Percentiles rank a stretch among this genome's conserved stretches.
Conservation (phyloP, 2,797 vertebrate species). For the Poecilia picta region DNA sequence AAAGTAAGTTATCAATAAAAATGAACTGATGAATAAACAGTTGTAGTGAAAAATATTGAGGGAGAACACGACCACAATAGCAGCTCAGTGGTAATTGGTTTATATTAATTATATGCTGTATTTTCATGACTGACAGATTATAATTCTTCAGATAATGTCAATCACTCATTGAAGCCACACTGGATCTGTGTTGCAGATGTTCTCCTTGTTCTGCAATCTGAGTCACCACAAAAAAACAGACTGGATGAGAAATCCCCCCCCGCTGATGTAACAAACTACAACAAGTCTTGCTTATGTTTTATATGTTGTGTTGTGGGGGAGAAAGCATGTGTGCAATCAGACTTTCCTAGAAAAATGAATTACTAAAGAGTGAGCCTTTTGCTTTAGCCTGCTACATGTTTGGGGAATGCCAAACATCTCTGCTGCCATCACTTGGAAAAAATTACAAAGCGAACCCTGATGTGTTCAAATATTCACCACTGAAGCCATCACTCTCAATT, state of each 20-base stretch:
- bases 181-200: constrained; percentile 3
- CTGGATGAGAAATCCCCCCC: neutral
- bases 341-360: constrained; percentile 3
- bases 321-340: neutral
- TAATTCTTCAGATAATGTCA: constrained; percentile 20
- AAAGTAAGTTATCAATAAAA: neutral
- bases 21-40: neutral
- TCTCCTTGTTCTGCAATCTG: constrained; percentile 12
- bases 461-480: constrained; percentile 23
- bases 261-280: constrained; percentile 6
- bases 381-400: constrained; percentile 19
- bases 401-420: constrained; percentile 14
- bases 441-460: constrained; percentile 13
- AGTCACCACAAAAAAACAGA: constrained; percentile 14
- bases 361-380: constrained; percentile 15
- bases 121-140: constrained; percentile 24
- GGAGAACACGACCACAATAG: neutral
- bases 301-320: neutral
- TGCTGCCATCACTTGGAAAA: constrained; percentile 19
- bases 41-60: constrained; percentile 8
- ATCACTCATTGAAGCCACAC: constrained; percentile 10
- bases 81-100: constrained; percentile 11
- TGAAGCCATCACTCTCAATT: constrained; percentile 34
- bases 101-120: constrained; percentile 22
- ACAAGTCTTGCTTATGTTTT: neutral